These are phyloP conservation scores for Smittia sp. DNA, from an alignment of 2,888 invertebrate species.

Conservation along the genomic window DNA sequence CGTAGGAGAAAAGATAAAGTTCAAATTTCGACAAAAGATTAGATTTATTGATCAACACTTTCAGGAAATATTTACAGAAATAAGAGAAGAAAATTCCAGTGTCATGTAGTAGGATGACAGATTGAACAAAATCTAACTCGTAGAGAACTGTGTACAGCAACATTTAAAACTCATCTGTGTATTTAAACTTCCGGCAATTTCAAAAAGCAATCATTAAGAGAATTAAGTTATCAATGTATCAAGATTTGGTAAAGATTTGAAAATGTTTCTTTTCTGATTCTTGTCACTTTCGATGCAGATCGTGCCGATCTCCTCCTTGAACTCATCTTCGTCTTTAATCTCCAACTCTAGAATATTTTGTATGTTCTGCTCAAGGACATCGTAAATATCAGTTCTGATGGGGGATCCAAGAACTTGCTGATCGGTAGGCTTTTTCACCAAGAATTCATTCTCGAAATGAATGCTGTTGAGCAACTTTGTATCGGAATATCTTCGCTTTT, in stretches of 20 bases:
- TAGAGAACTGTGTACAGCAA: too few species aligned
- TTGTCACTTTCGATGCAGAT: neutral
- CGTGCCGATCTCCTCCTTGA: neutral
- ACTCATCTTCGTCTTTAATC: constrained; percentile 47
- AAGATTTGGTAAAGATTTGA: constrained; percentile 25
- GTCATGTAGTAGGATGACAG: too few species aligned
- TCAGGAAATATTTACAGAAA: too few species aligned
- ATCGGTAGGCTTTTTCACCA: neutral
- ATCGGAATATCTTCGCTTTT: constrained; percentile 53
- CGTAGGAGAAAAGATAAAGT: too few species aligned
- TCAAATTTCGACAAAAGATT: too few species aligned
- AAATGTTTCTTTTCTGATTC: neutral
- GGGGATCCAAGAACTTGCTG: constrained; percentile 41
- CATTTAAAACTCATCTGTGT: too few species aligned
- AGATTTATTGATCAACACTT: too few species aligned
- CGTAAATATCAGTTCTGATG: constrained; percentile 45
- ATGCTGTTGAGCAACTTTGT: constrained; percentile 50
- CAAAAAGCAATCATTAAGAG: too few species aligned
- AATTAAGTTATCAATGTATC: too few species aligned
- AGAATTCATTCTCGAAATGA: constrained; percentile 44
- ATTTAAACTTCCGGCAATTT: too few species aligned
- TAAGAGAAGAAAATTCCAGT: too few species aligned
- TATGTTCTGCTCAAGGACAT: constrained; percentile 55
- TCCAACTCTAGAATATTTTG: constrained; percentile 56
- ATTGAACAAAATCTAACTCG: too few species aligned